Percentiles rank a stretch among this genome's conserved stretches.
These are phyloP conservation scores for Agapornis canus DNA, from an alignment of 2,797 vertebrate species.

Conservation along the genomic window DNA sequence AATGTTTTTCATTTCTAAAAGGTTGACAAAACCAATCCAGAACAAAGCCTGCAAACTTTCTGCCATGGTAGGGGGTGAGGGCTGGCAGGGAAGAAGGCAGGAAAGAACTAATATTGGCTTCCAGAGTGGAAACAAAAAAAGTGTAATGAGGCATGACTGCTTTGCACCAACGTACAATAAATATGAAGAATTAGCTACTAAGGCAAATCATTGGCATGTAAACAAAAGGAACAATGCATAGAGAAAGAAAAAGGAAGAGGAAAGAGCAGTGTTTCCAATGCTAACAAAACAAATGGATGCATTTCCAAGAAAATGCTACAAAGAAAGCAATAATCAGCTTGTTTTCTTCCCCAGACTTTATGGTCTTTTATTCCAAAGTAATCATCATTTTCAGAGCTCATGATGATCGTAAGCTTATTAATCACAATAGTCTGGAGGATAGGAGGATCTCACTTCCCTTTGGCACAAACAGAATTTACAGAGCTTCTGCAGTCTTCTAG, in stretches of 20 bases:
- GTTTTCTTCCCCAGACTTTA: neutral
- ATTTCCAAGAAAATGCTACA: neutral
- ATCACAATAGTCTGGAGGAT: neutral
- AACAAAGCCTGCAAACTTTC: neutral
- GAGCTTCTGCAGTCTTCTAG: neutral
- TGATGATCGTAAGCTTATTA: neutral
- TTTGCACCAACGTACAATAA: neutral
- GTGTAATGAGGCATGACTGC: neutral
- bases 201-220: neutral
- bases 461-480: neutral
- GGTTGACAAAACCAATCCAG: neutral
- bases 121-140: neutral
- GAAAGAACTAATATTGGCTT: neutral
- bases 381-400: neutral
- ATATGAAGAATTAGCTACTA: neutral
- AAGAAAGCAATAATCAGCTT: neutral
- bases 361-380: neutral
- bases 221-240: neutral
- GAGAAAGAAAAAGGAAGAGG: neutral
- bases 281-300: neutral
- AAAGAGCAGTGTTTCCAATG: neutral
- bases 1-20: neutral
- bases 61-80: rapidly evolving
- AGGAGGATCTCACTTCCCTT: neutral
- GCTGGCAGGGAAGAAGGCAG: neutral